phyloP scores from a whole-genome alignment of 2,797 vertebrate species.

The Bucorvus abyssinicus region DNA sequence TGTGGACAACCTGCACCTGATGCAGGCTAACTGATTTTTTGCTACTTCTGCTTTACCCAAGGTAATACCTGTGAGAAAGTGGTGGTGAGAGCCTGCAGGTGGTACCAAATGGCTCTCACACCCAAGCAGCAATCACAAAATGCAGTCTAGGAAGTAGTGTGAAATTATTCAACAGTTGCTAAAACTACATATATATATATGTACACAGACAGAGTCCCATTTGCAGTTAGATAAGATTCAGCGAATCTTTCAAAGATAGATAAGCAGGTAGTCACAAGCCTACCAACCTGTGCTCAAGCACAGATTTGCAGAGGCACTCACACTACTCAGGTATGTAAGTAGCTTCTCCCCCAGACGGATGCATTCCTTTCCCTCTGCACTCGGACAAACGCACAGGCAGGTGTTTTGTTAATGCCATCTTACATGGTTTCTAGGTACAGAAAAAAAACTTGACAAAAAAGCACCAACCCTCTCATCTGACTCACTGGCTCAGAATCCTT shows the following conservation, averaged over 20 bases:
- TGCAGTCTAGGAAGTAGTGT: conserved; percentile 52
- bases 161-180: conserved; percentile 16
- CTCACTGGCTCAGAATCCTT: not conserved
- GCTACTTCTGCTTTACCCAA: not conserved
- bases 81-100: not conserved
- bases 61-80: not conserved
- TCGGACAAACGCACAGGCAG: not conserved
- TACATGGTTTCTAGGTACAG: not conserved
- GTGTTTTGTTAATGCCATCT: conserved; percentile 49
- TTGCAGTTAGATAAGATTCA: not conserved
- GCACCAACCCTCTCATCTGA: conserved; percentile 9
- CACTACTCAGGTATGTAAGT: not conserved
- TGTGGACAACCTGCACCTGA: not conserved
- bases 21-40: not conserved
- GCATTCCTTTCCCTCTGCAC: not conserved
- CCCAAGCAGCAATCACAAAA: not conserved
- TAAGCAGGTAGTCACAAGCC: not conserved
- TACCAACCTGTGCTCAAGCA: not conserved
- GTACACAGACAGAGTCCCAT: not conserved
- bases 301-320: not conserved
- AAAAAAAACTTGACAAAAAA: not conserved
- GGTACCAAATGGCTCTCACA: not conserved
- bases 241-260: not conserved
- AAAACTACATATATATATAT: not conserved
- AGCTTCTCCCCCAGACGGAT: not conserved